phyloP scores from a whole-genome alignment of 1,140 invertebrate species.

The Bursaphelenchus mucronatus region DNA sequence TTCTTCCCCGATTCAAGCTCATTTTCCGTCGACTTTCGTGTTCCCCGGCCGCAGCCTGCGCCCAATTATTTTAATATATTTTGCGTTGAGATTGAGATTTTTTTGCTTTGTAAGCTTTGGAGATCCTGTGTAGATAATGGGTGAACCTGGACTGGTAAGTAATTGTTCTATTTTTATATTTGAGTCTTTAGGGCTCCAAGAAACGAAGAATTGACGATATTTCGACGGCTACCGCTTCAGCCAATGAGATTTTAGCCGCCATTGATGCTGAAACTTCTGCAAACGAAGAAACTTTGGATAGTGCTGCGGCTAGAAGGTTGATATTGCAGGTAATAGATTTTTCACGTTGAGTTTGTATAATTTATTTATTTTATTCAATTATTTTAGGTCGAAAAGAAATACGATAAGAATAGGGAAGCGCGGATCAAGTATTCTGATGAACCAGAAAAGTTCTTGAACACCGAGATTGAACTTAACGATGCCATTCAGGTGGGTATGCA shows the following conservation, averaged over 20 bases:
- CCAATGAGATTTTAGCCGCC: constrained; percentile 17
- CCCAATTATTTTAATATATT: too few relatives aligned
- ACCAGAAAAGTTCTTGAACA: constrained; percentile 97
- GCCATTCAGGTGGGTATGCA: constrained; percentile 70
- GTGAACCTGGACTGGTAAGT: constrained; percentile 3
- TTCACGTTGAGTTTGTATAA: too few relatives aligned
- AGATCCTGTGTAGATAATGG: too few relatives aligned
- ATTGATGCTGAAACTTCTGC: constrained; percentile 1
- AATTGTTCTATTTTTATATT: not conserved
- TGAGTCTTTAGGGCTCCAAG: not conserved
- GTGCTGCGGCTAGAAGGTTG: constrained; percentile 5
- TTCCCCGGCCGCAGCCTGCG: too few relatives aligned
- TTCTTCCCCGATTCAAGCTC: too few relatives aligned
- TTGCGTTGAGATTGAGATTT: too few relatives aligned
- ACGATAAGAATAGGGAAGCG: constrained; percentile 92
- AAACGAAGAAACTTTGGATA: constrained; percentile 4
- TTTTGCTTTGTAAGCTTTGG: too few relatives aligned
- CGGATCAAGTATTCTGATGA: constrained; percentile 95
- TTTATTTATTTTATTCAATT: too few relatives aligned
- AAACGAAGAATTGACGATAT: constrained; percentile 5
- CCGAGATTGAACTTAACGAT: constrained; percentile 89
- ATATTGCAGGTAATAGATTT: too few relatives aligned
- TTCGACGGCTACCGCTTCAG: constrained; percentile 9
- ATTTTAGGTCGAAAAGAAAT: constrained; percentile 80
- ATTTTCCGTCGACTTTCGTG: too few relatives aligned